Evolutionary conservation across 1,140 invertebrate genomes (phyloP), one percentile per base, ranked within the genome.

Genomic region (Bombus cullumanus): DNA sequence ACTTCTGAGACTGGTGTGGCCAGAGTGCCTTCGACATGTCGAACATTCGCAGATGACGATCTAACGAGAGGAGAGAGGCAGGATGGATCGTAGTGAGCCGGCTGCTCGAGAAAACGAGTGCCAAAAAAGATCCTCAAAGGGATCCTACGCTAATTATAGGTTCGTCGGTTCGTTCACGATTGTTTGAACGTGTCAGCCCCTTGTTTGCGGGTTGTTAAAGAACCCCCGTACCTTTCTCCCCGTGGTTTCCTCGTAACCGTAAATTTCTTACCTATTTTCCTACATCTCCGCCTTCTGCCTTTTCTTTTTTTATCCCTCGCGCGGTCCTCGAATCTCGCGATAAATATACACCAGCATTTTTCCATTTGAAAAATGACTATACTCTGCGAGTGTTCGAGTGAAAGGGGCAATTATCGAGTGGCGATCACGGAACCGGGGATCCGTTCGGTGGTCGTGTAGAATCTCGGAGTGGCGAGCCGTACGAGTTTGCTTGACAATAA

Each of bases 181-280:
- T 93, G 92, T 93, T 93, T 90, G 86, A 92, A 93, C 88, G 93
- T 93, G 93, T 93, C 91, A 93, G 92, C 75, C 91, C 86, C 93
- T 93, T 93, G 93, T 94, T 94, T 93, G 92, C 89, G 93, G 92
- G 87, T 92, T 94, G 92, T 93, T 91, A 92, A 93, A 92, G 88
- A 81, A 43, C 73, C 71, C 87, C 69, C 81, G 31, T 71, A 69
- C 79, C 81, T 41, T 75, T 71, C n/a, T 71, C 64, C 43, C 59
- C 39, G 69, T 64, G 47, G 68, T 37, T 78, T 71, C 57, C 39
- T 37, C 62, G 72, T 74, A 66, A 62, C 76, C 83, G 57, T 83
- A 77, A 79, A 77, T 81, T 83, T 81, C 47, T 41, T 69, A 31
- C 47, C 71, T 53, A 68, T 83, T 87, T 62, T 79, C 41, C 73